Evolutionary conservation across 1,140 invertebrate species (phyloP).

Genomic region (Cotesia glomerata): DNA sequence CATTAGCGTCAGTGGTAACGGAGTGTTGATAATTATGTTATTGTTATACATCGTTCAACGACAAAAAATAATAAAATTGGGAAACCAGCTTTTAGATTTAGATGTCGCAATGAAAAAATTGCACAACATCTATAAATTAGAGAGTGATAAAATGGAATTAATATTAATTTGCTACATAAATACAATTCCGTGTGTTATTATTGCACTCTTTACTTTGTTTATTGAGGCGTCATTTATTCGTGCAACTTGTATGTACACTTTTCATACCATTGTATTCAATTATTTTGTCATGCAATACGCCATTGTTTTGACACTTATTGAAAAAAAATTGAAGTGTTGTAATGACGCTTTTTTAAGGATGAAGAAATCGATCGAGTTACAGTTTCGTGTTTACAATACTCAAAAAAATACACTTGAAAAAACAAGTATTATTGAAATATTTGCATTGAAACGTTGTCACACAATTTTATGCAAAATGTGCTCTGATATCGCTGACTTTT

Average conservation of each 20-base stretch:
- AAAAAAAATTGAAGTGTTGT: neutral
- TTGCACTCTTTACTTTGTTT: neutral
- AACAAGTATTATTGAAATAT: neutral
- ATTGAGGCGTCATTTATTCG: neutral
- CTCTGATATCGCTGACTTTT: neutral
- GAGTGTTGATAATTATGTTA: neutral
- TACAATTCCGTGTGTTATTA: neutral
- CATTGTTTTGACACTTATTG: neutral
- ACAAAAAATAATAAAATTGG: neutral
- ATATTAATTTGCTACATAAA: neutral
- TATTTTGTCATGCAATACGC: neutral
- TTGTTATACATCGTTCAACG: neutral
- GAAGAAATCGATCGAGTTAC: neutral
- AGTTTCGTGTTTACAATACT: neutral
- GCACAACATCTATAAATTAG: neutral
- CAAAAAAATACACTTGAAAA: neutral
- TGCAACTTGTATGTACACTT: neutral
- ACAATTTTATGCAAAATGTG: neutral
- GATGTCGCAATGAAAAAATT: neutral
- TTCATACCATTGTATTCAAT: neutral
- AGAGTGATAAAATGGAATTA: neutral
- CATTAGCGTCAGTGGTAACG: neutral
- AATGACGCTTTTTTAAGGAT: neutral
- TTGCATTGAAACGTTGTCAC: neutral
- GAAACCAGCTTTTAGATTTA: neutral